Evolutionary conservation across 2,113 vertebrate species (phyloP), one percentile per base, ranked within the genome.

Genomic region (Ciconia maguari): DNA sequence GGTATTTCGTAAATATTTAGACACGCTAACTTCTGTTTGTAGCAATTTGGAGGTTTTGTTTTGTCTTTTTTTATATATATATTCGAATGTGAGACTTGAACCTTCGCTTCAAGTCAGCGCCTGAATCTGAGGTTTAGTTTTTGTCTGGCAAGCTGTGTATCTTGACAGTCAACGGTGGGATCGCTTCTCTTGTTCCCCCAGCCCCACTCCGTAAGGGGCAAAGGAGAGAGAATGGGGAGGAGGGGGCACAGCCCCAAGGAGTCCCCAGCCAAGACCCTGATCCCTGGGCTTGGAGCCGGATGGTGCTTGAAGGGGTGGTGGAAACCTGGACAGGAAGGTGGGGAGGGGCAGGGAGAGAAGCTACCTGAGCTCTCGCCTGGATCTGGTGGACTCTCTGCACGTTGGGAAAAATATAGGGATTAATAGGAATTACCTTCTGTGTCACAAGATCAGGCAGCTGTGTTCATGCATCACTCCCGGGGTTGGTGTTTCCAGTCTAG

Each of bases 1-100:
- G 91, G 95, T 60, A 87, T 90, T 95, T 90, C 0, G 2, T 93
- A 95, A 95, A 94, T 97, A 97, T 95, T 97, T 95, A 91, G 95
- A 93, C 91, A 86, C n/a, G 71, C 22, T 58, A 54, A 78, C 75
- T 95, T 97, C 81, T 95, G 87, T 91, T 91, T 44, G 49, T 91
- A 70, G 90, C 71, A 88, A 30, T 95, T 92, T 71, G 55, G 38
- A 94, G 57, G 29, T 44, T 93, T 79, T 94, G 75, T 66, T 89
- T 91, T 77, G 55, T 64, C 48, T 69, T 69, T 65, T 60, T 7
- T 12, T 29, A 58, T 54, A 48, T 78, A 30, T 62, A 17, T 55
- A 51, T 83, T 94, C 20, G 71, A 88, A 75, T 68, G 29, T 55
- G 71, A 80, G 78, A 88, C 38, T 62, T 61, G 66, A 89, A 80